A percentile compares a stretch with the other conserved stretches of the same genome.
phyloP scores from a whole-genome alignment of 1,140 invertebrate genomes.

The Galleria mellonella region DNA sequence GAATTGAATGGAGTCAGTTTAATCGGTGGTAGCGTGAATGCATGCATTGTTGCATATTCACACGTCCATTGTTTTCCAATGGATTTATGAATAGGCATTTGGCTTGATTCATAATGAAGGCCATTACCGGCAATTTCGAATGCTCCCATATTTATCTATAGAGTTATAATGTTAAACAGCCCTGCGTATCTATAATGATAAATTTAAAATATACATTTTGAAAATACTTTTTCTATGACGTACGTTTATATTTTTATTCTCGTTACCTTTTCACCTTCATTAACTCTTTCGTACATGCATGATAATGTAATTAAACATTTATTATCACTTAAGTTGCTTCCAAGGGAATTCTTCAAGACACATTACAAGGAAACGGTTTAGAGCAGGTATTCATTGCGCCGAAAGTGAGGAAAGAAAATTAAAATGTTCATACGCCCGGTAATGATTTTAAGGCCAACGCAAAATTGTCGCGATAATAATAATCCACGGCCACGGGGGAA shows the following conservation, averaged over 20 bases:
- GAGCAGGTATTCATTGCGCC: constrained; percentile 1
- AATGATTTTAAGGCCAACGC: not conserved
- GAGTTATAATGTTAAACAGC: no score
- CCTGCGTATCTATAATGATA: no score
- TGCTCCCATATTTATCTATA: no score
- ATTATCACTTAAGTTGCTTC: no score
- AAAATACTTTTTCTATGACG: no score
- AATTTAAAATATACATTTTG: no score
- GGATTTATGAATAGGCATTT: constrained; percentile 8
- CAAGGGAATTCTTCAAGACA: no score
- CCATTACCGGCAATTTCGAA: constrained; percentile 3
- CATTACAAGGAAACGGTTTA: no score
- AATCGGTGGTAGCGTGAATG: constrained; percentile 13
- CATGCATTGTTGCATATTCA: constrained; percentile 17
- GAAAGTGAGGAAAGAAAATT: constrained; percentile 1
- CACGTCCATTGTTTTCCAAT: constrained; percentile 8
- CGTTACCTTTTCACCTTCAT: no score
- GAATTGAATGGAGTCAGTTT: constrained; percentile 8
- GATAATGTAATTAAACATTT: no score
- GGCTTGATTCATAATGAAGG: constrained; percentile 10
- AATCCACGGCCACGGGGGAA: not conserved
- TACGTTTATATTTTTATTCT: no score
- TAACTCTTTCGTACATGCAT: no score
- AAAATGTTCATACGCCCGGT: not conserved
- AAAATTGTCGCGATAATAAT: constrained; percentile 3